Evolutionary conservation across 2,797 vertebrate species (phyloP).

Genomic region (Tiaroga cobitis): DNA sequence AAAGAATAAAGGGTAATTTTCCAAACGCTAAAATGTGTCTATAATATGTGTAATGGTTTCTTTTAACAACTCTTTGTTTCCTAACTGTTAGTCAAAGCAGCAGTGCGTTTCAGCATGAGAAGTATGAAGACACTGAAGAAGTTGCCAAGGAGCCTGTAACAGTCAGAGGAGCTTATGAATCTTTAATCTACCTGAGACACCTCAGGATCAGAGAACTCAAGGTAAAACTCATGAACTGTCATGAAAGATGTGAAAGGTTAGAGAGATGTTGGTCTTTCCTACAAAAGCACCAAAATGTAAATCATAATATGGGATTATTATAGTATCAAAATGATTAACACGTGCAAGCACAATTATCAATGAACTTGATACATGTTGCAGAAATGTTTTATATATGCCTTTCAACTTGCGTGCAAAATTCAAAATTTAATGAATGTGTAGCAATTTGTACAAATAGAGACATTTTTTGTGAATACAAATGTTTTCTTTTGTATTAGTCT

Average conservation of each 20-base stretch:
- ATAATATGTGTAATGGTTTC: neutral
- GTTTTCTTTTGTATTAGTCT: no score
- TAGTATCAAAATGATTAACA: no score
- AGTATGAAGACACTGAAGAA: slow-evolving; percentile 67
- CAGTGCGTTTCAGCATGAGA: slow-evolving; percentile 69
- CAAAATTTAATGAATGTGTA: no score
- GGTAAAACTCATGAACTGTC: slow-evolving; percentile 63
- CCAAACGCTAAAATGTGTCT: neutral
- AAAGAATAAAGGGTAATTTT: slow-evolving; percentile 33
- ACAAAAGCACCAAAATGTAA: neutral
- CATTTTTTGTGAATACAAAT: no score
- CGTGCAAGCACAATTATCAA: no score
- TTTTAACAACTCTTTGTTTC: neutral
- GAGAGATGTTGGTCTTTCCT: neutral
- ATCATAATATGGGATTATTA: no score
- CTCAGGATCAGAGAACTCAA: slow-evolving; percentile 78
- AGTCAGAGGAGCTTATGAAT: slow-evolving; percentile 73
- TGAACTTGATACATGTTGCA: no score
- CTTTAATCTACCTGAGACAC: slow-evolving; percentile 74
- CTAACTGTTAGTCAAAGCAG: slow-evolving; percentile 60
- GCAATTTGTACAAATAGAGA: no score
- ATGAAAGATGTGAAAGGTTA: neutral
- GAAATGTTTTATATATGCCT: no score
- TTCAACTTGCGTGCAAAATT: no score
- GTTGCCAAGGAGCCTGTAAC: slow-evolving; percentile 52